Conservation (phyloP, 2,113 vertebrate genomes). For the Tachysurus fulvidraco region DNA sequence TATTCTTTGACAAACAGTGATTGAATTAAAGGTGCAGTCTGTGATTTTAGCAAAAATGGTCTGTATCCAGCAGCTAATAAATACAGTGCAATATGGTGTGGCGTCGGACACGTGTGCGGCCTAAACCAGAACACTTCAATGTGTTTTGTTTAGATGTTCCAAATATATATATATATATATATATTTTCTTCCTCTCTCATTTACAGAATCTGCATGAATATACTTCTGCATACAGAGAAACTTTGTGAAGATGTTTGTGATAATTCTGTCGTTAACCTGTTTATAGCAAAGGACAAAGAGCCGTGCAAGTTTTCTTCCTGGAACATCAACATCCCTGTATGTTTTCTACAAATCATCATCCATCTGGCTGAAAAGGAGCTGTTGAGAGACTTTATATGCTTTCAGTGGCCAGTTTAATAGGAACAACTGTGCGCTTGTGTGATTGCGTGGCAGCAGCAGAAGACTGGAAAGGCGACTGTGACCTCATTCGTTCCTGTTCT, state of each 20-base stretch:
- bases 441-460: not conserved
- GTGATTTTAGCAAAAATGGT: not conserved
- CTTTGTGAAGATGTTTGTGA: not conserved
- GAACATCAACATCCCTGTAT: not conserved
- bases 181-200: not conserved
- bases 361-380: not conserved
- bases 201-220: not conserved
- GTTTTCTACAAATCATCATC: constrained; percentile 3
- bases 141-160: not conserved
- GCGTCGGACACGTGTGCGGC: not conserved
- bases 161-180: not conserved
- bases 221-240: not conserved
- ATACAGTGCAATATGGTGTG: not conserved
- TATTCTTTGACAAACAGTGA: not conserved
- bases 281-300: not conserved
- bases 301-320: not conserved
- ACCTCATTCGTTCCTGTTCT: not conserved
- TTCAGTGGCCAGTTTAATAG: not conserved
- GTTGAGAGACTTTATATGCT: not conserved
- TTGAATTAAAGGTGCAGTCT: not conserved
- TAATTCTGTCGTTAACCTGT: not conserved
- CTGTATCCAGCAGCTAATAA: not conserved
- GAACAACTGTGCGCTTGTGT: not conserved
- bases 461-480: not conserved
- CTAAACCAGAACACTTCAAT: not conserved